Evolutionary conservation across 2,888 invertebrate species (phyloP).

Genomic region (Cheilosia impressa): DNA sequence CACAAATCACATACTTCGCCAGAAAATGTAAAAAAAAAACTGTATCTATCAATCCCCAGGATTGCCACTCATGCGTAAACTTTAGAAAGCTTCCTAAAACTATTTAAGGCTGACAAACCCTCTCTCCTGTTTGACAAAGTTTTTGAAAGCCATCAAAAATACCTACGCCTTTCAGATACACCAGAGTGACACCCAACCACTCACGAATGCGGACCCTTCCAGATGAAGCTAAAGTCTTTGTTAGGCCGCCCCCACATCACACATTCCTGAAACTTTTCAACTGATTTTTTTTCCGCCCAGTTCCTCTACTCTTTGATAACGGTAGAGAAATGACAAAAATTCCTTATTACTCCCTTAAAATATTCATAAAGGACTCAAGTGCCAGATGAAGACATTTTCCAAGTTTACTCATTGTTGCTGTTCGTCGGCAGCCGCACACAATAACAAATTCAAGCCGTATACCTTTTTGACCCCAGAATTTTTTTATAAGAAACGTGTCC

Average conservation of each 20-base stretch:
- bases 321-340: slow-evolving; percentile 56
- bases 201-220: neutral
- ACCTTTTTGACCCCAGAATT: slow-evolving; percentile 32
- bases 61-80: too few relatives aligned
- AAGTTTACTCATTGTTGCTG: slow-evolving; percentile 57
- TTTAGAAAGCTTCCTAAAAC: too few relatives aligned
- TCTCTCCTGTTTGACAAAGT: too few relatives aligned
- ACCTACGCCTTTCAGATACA: neutral
- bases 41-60: too few relatives aligned
- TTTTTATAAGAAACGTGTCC: slow-evolving; percentile 18
- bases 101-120: too few relatives aligned
- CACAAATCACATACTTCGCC: too few relatives aligned
- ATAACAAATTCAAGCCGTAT: slow-evolving; percentile 10
- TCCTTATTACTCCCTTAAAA: slow-evolving; percentile 70
- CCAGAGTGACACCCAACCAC: neutral
- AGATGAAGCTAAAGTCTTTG: neutral
- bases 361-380: slow-evolving; percentile 72
- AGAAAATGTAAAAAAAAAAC: too few relatives aligned
- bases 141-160: too few relatives aligned
- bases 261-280: neutral
- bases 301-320: slow-evolving; percentile 21
- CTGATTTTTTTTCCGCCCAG: slow-evolving; percentile 1
- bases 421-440: slow-evolving; percentile 6
- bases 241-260: slow-evolving; percentile 8
- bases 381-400: slow-evolving; percentile 69